A percentile compares a stretch with the other conserved stretches of the same genome.
These are phyloP conservation scores for Callopanchax toddi DNA, from an alignment of 2,113 vertebrate genomes.

Conservation along the genomic window DNA sequence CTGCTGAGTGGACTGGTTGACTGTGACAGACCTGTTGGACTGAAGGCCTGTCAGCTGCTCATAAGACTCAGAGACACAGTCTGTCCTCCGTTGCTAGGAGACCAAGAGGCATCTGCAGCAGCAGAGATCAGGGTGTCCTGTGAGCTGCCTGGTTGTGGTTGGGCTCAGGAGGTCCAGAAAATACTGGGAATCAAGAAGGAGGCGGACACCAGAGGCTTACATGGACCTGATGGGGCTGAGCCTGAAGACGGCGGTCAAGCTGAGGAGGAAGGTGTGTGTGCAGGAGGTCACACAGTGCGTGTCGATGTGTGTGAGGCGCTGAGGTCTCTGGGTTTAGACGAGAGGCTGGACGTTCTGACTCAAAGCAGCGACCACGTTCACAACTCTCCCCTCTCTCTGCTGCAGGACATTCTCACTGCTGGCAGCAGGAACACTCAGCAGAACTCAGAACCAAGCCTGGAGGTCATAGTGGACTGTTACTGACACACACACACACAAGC, in stretches of 20 bases:
- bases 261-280: neutral
- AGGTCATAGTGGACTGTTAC: conserved; percentile 75
- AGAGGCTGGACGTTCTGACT: conserved; percentile 75
- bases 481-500: conserved; percentile 37
- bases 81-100: neutral
- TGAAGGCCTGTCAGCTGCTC: conserved; percentile 86
- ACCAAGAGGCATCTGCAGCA: conserved; percentile 14
- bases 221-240: neutral
- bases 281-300: conserved; percentile 1
- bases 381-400: conserved; percentile 87
- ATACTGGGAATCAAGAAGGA: conserved; percentile 19
- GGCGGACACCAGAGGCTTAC: neutral
- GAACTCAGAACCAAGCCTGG: conserved; percentile 19
- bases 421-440: conserved; percentile 20
- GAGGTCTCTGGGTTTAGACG: conserved; percentile 79
- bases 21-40: conserved; percentile 88
- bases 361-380: conserved; percentile 88
- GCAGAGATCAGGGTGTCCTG: conserved; percentile 39
- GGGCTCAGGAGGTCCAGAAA: conserved; percentile 64
- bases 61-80: conserved; percentile 69
- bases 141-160: conserved; percentile 64
- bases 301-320: conserved; percentile 63
- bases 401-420: conserved; percentile 88
- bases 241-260: neutral
- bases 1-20: conserved; percentile 85